phyloP scores from a whole-genome alignment of 2,888 invertebrate genomes.

The Sisyra nigra region DNA sequence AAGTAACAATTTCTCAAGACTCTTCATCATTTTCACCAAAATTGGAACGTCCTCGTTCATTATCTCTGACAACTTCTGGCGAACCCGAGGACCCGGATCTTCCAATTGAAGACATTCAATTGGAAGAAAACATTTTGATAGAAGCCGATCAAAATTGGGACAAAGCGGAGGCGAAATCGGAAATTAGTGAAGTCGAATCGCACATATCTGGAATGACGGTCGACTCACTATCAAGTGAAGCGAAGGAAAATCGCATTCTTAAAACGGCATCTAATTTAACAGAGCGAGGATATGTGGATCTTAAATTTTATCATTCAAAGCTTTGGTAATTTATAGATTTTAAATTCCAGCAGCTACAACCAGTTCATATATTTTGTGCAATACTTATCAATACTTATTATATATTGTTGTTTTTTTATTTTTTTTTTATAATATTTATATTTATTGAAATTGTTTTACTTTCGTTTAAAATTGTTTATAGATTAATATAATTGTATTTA shows the following conservation, averaged over 20 bases:
- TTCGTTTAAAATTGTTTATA: slow-evolving; percentile 1
- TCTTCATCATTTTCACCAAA: slow-evolving; percentile 15
- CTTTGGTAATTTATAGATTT: slow-evolving; percentile 65
- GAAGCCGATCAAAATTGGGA: background rate
- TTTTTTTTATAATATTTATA: background rate
- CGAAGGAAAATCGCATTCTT: slow-evolving; percentile 19
- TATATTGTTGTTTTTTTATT: slow-evolving; percentile 1
- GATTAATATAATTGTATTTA: background rate
- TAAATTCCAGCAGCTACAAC: too few species aligned
- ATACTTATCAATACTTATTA: slow-evolving; percentile 4
- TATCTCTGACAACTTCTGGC: slow-evolving; percentile 32
- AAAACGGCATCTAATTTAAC: slow-evolving; percentile 29
- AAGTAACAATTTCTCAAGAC: slow-evolving; percentile 3
- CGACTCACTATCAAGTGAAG: slow-evolving; percentile 9
- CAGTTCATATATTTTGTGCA: too few species aligned
- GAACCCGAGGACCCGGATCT: slow-evolving; percentile 20
- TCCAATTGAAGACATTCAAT: slow-evolving; percentile 7
- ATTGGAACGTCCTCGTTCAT: slow-evolving; percentile 31
- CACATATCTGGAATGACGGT: slow-evolving; percentile 7
- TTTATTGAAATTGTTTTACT: slow-evolving; percentile 1
- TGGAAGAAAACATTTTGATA: slow-evolving; percentile 9
- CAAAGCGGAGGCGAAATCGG: background rate
- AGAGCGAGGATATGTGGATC: slow-evolving; percentile 52
- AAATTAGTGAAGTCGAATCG: background rate
- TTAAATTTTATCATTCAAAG: slow-evolving; percentile 63